A percentile compares a stretch with the other conserved stretches of the same genome.
These are phyloP conservation scores for Sebastes cheni DNA, from an alignment of 2,797 vertebrate species.

Conservation along the genomic window DNA sequence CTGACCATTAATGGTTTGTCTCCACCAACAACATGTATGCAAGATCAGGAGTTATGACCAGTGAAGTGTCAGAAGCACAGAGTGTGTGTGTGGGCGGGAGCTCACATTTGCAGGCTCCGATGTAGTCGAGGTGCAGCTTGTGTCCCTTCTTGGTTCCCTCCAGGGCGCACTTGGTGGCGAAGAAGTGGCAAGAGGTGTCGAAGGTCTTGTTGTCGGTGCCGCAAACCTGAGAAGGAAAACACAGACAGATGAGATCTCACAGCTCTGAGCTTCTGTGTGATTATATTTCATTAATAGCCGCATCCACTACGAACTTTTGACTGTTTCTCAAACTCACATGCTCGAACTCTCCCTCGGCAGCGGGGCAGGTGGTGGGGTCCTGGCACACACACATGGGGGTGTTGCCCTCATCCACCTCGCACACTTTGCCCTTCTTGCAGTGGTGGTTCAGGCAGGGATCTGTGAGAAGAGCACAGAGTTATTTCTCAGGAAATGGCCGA, in stretches of 20 bases:
- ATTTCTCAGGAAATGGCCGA: background rate
- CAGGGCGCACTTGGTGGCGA: conserved; percentile 96
- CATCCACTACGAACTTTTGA: background rate
- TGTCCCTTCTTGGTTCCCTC: conserved; percentile 99
- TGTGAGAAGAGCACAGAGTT: conserved; percentile 46
- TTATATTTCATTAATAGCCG: background rate
- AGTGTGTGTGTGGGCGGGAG: background rate
- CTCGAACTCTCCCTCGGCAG: conserved; percentile 88
- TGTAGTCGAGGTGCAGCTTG: conserved; percentile 98
- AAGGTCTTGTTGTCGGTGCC: conserved; percentile 99
- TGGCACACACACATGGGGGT: conserved; percentile 97
- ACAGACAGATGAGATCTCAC: background rate
- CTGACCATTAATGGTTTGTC: too few relatives aligned
- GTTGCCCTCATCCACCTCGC: conserved; percentile 94
- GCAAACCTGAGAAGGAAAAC: conserved; percentile 85
- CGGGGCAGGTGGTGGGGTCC: conserved; percentile 91
- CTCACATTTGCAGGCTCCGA: conserved; percentile 98
- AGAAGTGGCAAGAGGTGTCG: conserved; percentile 96
- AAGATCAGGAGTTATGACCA: background rate
- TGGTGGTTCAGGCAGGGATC: conserved; percentile 95
- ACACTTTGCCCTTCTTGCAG: conserved; percentile 99
- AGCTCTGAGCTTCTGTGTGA: background rate
- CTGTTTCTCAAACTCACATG: conserved; percentile 82
- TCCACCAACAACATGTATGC: background rate
- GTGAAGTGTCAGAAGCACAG: background rate